A percentile compares a stretch with the other conserved stretches of the same genome.
Evolutionary conservation across 1,140 invertebrate genomes (phyloP).

Genomic region (Drosophila elegans): DNA sequence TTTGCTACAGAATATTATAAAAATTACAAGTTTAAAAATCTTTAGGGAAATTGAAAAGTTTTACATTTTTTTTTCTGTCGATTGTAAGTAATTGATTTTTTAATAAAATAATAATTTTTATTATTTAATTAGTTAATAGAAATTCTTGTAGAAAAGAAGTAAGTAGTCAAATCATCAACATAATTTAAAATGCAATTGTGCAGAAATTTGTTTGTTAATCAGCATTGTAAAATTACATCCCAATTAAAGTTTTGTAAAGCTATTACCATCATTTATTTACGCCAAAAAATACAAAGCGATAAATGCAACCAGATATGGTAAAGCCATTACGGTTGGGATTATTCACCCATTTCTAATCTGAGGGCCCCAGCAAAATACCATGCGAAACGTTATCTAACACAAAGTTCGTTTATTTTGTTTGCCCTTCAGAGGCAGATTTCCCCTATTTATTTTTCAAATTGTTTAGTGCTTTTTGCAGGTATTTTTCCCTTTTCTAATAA

Average conservation of each 20-base stretch:
- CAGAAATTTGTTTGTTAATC: too few species aligned
- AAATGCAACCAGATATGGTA: neutral
- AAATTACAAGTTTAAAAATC: too few species aligned
- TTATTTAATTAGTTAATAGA: too few species aligned
- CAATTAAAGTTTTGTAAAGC: neutral
- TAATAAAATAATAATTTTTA: too few species aligned
- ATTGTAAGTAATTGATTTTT: too few species aligned
- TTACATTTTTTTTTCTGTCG: too few species aligned
- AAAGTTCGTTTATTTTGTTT: conserved; percentile 5
- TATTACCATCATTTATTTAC: neutral
- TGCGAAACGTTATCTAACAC: conserved; percentile 1
- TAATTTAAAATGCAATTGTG: too few species aligned
- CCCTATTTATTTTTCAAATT: neutral
- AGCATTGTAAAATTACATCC: neutral
- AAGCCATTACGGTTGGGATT: conserved; percentile 3
- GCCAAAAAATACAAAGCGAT: neutral
- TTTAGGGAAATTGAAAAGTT: too few species aligned
- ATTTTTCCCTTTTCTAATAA: neutral
- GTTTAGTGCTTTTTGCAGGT: neutral
- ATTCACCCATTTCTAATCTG: conserved; percentile 9
- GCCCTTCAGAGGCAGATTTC: neutral
- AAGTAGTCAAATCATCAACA: too few species aligned
- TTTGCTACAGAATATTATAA: too few species aligned
- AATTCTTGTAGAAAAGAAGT: too few species aligned
- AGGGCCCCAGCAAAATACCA: conserved; percentile 7